Evolutionary conservation across 2,113 vertebrate species (phyloP).

Genomic region (Gopherus flavomarginatus): DNA sequence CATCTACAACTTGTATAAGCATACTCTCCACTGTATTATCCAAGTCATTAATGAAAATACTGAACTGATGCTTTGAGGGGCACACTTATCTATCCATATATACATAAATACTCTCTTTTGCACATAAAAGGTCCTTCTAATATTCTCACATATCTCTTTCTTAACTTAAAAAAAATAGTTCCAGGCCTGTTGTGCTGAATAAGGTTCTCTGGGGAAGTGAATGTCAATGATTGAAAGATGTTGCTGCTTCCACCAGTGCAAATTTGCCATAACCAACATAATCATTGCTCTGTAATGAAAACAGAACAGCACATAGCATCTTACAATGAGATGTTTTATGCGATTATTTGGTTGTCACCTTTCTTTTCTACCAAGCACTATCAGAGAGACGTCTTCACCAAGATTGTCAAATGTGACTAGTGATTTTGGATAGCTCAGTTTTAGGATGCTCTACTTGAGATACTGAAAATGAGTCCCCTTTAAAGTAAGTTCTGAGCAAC

Average conservation of each 20-base stretch:
- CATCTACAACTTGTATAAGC: too few relatives aligned
- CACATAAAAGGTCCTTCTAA: neutral
- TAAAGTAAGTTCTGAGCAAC: too few relatives aligned
- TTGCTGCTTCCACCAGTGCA: neutral
- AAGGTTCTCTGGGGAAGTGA: neutral
- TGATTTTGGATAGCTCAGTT: neutral
- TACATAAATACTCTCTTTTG: neutral
- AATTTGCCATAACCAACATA: neutral
- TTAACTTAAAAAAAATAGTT: neutral
- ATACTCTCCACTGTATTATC: too few relatives aligned
- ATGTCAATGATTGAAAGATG: neutral
- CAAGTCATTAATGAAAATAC: too few relatives aligned
- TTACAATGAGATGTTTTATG: accelerated
- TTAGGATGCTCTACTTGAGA: neutral
- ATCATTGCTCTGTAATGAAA: neutral
- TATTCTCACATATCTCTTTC: neutral
- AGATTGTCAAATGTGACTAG: too few relatives aligned
- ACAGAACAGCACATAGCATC: neutral
- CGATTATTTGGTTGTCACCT: neutral
- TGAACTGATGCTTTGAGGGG: neutral
- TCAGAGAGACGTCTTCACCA: too few relatives aligned
- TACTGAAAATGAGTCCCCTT: too few relatives aligned
- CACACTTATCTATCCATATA: neutral
- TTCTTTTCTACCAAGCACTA: neutral
- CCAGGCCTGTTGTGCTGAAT: neutral